Evolutionary conservation across 2,113 vertebrate genomes (phyloP), one percentile per base, ranked within the genome.

Genomic region (Stigmatopora argus): DNA sequence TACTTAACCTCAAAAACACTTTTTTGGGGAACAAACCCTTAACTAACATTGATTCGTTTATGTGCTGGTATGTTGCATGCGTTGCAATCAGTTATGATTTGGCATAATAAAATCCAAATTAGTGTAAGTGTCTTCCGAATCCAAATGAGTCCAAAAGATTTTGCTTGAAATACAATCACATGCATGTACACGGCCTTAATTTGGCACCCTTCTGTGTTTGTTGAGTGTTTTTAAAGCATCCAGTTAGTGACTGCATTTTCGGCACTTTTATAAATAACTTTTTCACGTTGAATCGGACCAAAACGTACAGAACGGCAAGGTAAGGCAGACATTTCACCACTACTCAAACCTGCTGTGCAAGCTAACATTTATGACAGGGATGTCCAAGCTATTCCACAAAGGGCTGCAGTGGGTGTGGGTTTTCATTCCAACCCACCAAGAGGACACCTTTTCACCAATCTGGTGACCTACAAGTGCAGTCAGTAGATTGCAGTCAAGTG

Each of bases 281-380:
- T 92, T 87, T 90, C 88, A 91, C 87, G 86, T 88, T 89, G 89
- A 90, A 90, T 91, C 89, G 91, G 90, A 92, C 90, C 89, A 34
- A 89, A 88, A 88, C 89, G 88, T 80, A 86, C 90, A 92, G 91
- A 92, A 92, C 63, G 91, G 89, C 82, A 92, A 92, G 90, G 91
- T 92, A 92, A 92, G 91, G 89, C 87, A 85, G 88, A 85, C 86
- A 78, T 88, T 90, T 90, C 81, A 83, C 81, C 74, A 66, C 76
- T 85, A 63, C 79, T 87, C 77, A 72, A 71, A 85, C 78, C 82
- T 87, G 80, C 88, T 90, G 79, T 80, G 76, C 78, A 83, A 75
- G 77, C 77, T 86, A 85, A 80, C 83, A 81, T 78, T 73, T 69
- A 64, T 31, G 26, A 31, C 26, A 31, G 26, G 26, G 26, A 31